phyloP scores from a whole-genome alignment of 2,888 invertebrate genomes.

The Alviniconcha strummeri region DNA sequence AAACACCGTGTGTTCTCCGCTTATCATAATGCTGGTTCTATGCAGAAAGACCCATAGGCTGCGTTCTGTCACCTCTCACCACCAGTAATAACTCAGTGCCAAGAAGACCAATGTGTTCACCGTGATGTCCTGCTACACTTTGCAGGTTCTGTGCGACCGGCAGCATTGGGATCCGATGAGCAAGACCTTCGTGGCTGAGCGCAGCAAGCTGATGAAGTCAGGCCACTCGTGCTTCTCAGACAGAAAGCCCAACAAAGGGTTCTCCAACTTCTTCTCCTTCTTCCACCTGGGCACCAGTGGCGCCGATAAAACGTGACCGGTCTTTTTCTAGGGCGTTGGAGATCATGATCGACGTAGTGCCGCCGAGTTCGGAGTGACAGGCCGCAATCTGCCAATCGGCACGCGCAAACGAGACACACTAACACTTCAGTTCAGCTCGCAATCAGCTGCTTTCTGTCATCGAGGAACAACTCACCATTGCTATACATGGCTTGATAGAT shows the following conservation, averaged over 20 bases:
- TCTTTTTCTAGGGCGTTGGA: no score
- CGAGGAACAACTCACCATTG: background rate
- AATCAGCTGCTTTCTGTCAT: background rate
- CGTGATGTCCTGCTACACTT: no score
- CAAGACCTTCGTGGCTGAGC: slow-evolving; percentile 25
- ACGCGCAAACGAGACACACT: background rate
- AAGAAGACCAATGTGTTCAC: no score
- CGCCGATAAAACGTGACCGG: background rate
- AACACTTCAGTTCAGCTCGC: background rate
- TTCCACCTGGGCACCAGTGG: background rate
- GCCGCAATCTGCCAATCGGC: no score
- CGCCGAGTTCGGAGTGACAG: no score
- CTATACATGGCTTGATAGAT: background rate
- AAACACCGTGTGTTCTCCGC: no score
- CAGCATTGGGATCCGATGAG: slow-evolving; percentile 14
- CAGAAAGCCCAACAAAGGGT: background rate
- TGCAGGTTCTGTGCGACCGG: slow-evolving; percentile 26
- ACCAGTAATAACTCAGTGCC: background rate
- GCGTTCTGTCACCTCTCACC: background rate
- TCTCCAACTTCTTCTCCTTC: slow-evolving; percentile 4
- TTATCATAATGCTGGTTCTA: no score
- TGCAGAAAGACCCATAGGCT: no score
- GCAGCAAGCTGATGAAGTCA: slow-evolving; percentile 16
- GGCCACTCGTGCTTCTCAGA: background rate
- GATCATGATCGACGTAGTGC: background rate